phyloP scores from a whole-genome alignment of 2,888 invertebrate species.

The Synanthedon tipuliformis region DNA sequence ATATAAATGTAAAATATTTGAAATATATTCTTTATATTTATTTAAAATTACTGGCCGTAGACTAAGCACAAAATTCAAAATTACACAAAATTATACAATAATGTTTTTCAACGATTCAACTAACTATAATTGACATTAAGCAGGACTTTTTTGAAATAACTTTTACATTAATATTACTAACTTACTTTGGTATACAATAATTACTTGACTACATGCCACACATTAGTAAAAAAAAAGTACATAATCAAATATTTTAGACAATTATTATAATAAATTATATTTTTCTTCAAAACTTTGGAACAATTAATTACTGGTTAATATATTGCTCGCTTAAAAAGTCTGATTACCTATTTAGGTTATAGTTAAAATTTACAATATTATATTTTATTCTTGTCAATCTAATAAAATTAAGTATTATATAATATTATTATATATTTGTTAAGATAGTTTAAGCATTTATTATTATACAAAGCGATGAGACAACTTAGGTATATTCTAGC shows the following conservation, averaged over 20 bases:
- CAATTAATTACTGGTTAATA: background rate
- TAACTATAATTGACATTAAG: slow-evolving; percentile 67
- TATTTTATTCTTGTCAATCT: background rate
- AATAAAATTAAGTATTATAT: background rate
- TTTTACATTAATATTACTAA: slow-evolving; percentile 7
- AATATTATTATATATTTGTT: slow-evolving; percentile 32
- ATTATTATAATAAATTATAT: no score
- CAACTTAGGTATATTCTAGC: slow-evolving; percentile 67
- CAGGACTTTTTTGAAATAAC: slow-evolving; percentile 31
- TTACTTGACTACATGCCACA: background rate
- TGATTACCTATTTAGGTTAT: background rate
- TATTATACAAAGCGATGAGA: slow-evolving; percentile 61
- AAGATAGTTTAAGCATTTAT: slow-evolving; percentile 40
- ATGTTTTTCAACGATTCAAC: slow-evolving; percentile 25
- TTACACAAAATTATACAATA: slow-evolving; percentile 15
- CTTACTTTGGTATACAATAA: slow-evolving; percentile 38
- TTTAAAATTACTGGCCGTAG: slow-evolving; percentile 17
- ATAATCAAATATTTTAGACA: background rate
- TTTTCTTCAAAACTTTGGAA: no score
- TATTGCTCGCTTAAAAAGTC: background rate
- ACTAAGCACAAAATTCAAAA: slow-evolving; percentile 19
- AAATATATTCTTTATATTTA: no score
- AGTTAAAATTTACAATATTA: background rate
- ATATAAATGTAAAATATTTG: no score
- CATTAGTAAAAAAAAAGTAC: slow-evolving; percentile 1